Evolutionary conservation across 2,797 vertebrate genomes (phyloP).

Genomic region (Serranus cabrilla): DNA sequence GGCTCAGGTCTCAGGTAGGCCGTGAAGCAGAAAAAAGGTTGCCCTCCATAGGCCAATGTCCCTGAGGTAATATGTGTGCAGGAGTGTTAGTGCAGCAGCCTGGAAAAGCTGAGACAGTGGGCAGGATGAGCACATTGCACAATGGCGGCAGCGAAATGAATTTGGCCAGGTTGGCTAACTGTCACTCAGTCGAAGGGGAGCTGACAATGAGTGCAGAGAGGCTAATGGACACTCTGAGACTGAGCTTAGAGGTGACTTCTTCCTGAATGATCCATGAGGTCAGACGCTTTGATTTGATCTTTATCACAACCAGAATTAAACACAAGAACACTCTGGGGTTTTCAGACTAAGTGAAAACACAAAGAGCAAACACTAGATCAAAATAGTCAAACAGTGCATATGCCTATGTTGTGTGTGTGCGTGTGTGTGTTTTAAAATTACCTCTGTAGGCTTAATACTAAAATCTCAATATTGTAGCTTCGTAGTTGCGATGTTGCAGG

Average conservation of each 20-base stretch:
- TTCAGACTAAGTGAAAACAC: slow-evolving; percentile 27
- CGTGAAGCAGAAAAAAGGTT: slow-evolving; percentile 60
- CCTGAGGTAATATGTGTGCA: slow-evolving; percentile 68
- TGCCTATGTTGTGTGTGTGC: background rate
- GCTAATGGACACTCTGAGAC: slow-evolving; percentile 71
- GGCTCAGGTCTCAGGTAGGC: slow-evolving; percentile 55
- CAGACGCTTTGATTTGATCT: slow-evolving; percentile 69
- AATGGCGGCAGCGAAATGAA: slow-evolving; percentile 67
- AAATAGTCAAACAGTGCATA: slow-evolving; percentile 17
- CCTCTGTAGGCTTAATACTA: slow-evolving; percentile 3
- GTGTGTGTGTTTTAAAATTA: slow-evolving; percentile 10
- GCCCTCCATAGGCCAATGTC: slow-evolving; percentile 59
- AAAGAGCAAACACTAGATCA: slow-evolving; percentile 4
- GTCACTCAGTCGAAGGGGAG: slow-evolving; percentile 66
- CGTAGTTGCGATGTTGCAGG: slow-evolving; percentile 10
- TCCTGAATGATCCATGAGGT: slow-evolving; percentile 67
- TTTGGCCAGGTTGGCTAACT: slow-evolving; percentile 69
- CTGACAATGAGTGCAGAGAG: slow-evolving; percentile 61
- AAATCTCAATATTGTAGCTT: slow-evolving; percentile 4
- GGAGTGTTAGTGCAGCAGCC: slow-evolving; percentile 71
- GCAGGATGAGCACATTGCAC: slow-evolving; percentile 58
- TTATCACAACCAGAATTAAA: slow-evolving; percentile 56
- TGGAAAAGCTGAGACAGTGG: slow-evolving; percentile 74
- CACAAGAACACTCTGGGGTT: slow-evolving; percentile 19
- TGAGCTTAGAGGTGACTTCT: slow-evolving; percentile 75